Evolutionary conservation across 2,113 vertebrate genomes (phyloP), one percentile per base, ranked within the genome.

Genomic region (Leiothrix lutea): DNA sequence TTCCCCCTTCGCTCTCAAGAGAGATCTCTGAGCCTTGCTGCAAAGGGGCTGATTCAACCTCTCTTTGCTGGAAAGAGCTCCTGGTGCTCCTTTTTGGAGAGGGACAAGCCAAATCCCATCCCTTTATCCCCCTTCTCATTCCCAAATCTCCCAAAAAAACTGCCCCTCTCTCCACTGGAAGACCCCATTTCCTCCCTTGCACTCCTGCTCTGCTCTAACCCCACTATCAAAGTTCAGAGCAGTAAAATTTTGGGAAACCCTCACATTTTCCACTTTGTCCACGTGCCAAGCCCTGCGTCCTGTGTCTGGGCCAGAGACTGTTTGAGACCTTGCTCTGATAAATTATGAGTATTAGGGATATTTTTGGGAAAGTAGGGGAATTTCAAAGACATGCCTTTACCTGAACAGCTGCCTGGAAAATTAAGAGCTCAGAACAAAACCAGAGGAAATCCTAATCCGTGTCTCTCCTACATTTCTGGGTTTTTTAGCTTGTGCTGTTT

Each of bases 131-230:
- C 29, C 26, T 62, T 8, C 7, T 35, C 44, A 25, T 54, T 80
- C 51, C 42, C 64, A 73, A 53, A 47, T 14, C 50, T 65, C 15
- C 3, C 19, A 14, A 31, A 31, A 69, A 8, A 36, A 8, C n/a
- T 50, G 17, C 28, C 19, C 16, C 14, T 75, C 23, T 11, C 71
- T 24, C 57, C 73, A 5, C 38, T 62, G 45, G 33, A 70, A n/a
- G 35, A 50, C 45, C 28, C 83, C 24, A 9, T 64, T 82, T 88
- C 57, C 56, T 23, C 35, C 14, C 28, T 42, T 13, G 26, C 15
- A 5, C 25, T 28, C 18, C 26, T 1, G 0, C 15, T 65, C 17
- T 0, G 1, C 11, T 72, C 29, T 9, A 53, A 69, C 19, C 48
- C 44, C 45, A 12, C 20, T 25, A 11, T 13, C 64, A 79, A 72